phyloP scores from a whole-genome alignment of 2,797 vertebrate species.

The Oreochromis grahami region DNA sequence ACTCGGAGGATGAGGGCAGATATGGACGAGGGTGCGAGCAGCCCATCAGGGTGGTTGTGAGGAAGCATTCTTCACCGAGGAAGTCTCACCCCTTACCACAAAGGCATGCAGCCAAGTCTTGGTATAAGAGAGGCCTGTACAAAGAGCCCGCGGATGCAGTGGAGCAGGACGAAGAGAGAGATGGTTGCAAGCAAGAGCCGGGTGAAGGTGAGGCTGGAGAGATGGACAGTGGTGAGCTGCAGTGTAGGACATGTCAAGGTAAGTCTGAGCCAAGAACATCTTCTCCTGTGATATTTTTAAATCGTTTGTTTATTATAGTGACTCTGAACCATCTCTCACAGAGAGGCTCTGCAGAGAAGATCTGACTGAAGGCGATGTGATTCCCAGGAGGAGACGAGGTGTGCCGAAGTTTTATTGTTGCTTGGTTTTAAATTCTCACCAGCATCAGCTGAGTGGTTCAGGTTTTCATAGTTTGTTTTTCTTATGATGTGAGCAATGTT shows the following conservation, averaged over 20 bases:
- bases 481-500: not conserved
- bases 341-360: conserved; percentile 59
- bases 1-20: conserved; percentile 63
- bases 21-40: conserved; percentile 34
- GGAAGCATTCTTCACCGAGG: conserved; percentile 46
- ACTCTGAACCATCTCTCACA: conserved; percentile 1
- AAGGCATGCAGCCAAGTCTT: conserved; percentile 43
- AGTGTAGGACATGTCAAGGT: conserved; percentile 63
- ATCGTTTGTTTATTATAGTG: accelerated
- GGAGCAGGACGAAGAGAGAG: conserved; percentile 5
- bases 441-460: not conserved
- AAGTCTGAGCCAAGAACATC: not conserved
- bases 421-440: accelerated
- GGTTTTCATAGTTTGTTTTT: not conserved
- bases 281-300: accelerated
- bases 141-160: not conserved
- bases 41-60: conserved; percentile 35
- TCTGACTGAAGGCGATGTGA: conserved; percentile 6
- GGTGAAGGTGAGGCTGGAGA: conserved; percentile 12
- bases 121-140: conserved; percentile 42
- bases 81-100: conserved; percentile 25
- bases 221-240: conserved; percentile 22
- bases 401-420: not conserved
- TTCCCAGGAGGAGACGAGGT: conserved; percentile 67
- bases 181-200: conserved; percentile 16